A percentile compares a stretch with the other conserved stretches of the same genome.
phyloP scores from a whole-genome alignment of 2,888 invertebrate species.

The Notodonta dromedarius region DNA sequence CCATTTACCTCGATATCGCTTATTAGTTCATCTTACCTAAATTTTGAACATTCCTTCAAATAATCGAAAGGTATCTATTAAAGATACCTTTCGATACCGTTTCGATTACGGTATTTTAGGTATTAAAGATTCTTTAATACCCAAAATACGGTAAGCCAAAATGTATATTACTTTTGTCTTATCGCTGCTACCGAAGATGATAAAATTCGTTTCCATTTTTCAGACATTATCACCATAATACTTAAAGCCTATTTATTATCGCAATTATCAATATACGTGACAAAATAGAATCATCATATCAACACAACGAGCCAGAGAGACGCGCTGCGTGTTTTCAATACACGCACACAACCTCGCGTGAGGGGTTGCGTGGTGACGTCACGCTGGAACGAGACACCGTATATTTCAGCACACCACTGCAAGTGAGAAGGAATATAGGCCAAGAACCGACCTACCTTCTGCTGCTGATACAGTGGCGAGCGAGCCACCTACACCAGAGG shows the following conservation, averaged over 20 bases:
- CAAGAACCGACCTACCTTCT: slow-evolving; percentile 81
- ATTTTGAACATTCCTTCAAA: not conserved
- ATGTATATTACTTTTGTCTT: too few species aligned
- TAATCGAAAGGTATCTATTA: not conserved
- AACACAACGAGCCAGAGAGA: slow-evolving; percentile 43
- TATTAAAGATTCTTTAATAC: too few species aligned
- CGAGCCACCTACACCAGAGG: slow-evolving; percentile 58
- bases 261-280: not conserved
- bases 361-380: slow-evolving; percentile 78
- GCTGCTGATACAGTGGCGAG: slow-evolving; percentile 64
- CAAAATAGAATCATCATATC: slow-evolving; percentile 48
- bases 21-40: not conserved
- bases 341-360: slow-evolving; percentile 57
- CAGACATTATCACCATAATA: too few species aligned
- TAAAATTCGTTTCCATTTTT: too few species aligned
- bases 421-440: slow-evolving; percentile 76
- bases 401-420: slow-evolving; percentile 31
- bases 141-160: too few species aligned
- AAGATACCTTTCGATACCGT: too few species aligned
- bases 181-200: too few species aligned
- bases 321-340: slow-evolving; percentile 53
- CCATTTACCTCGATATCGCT: not conserved
- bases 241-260: too few species aligned
- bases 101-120: too few species aligned
- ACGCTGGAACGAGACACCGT: slow-evolving; percentile 59